phyloP scores from a whole-genome alignment of 2,797 vertebrate species.

The Sebastes jordani region DNA sequence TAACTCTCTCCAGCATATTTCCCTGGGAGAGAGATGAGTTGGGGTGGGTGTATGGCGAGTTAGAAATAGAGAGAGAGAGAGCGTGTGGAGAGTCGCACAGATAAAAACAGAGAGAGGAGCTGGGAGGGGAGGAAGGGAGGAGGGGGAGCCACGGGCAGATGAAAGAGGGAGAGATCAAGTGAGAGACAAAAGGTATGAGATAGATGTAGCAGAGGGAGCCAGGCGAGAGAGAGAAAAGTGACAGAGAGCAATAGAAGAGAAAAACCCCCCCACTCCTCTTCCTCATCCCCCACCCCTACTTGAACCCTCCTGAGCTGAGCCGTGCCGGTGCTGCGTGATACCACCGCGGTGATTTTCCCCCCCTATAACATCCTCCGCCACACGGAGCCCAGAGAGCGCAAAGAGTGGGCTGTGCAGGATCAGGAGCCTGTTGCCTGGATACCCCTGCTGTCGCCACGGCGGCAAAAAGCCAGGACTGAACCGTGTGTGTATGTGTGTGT shows the following conservation, averaged over 20 bases:
- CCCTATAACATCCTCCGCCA: constrained; percentile 18
- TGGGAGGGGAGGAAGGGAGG: constrained; percentile 7
- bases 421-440: constrained; percentile 79
- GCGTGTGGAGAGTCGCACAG: constrained; percentile 12
- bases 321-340: not conserved
- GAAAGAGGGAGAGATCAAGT: constrained; percentile 51
- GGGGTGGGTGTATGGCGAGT: constrained; percentile 35
- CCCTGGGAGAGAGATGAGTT: constrained; percentile 18
- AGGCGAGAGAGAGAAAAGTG: not conserved
- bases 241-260: constrained; percentile 5
- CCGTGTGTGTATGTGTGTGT: not conserved
- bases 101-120: constrained; percentile 42
- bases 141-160: constrained; percentile 21
- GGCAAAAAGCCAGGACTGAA: constrained; percentile 36
- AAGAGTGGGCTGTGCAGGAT: constrained; percentile 26
- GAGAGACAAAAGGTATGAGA: constrained; percentile 37
- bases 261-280: not conserved
- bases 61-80: constrained; percentile 17
- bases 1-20: constrained; percentile 16
- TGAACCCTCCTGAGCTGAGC: constrained; percentile 13
- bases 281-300: not conserved
- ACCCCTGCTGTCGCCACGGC: constrained; percentile 53
- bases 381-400: constrained; percentile 28
- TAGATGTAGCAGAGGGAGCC: constrained; percentile 16
- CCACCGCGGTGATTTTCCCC: constrained; percentile 18